A percentile compares a stretch with the other conserved stretches of the same genome.
These are phyloP conservation scores for Recurvirostra avosetta DNA, from an alignment of 2,113 vertebrate species.

Conservation along the genomic window DNA sequence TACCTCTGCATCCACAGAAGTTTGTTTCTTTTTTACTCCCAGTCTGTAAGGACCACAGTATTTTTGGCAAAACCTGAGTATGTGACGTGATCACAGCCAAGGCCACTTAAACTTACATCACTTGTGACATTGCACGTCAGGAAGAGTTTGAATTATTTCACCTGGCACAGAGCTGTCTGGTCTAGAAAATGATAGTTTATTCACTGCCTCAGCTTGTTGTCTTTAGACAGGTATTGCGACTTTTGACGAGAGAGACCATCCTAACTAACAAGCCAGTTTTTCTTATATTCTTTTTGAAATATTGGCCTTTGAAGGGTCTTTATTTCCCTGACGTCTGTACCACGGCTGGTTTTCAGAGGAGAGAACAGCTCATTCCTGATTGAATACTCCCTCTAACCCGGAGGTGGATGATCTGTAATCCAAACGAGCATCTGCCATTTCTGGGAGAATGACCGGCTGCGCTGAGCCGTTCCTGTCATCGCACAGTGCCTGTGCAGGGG, in stretches of 20 bases:
- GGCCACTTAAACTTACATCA: slow-evolving; percentile 59
- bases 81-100: neutral
- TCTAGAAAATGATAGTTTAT: slow-evolving; percentile 65
- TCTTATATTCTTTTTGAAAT: slow-evolving; percentile 34
- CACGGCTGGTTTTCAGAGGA: neutral
- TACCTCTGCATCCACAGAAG: neutral
- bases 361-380: neutral
- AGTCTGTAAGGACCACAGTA: neutral
- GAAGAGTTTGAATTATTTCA: slow-evolving; percentile 59
- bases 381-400: neutral
- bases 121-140: slow-evolving; percentile 60
- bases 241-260: slow-evolving; percentile 47
- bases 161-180: slow-evolving; percentile 52
- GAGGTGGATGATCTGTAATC: neutral
- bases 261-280: slow-evolving; percentile 61
- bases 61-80: neutral
- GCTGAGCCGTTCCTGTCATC: neutral
- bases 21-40: neutral
- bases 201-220: slow-evolving; percentile 53
- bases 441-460: neutral
- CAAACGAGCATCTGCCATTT: neutral
- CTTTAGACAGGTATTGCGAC: slow-evolving; percentile 46
- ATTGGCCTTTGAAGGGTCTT: slow-evolving; percentile 20
- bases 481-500: neutral
- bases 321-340: slow-evolving; percentile 11